These are phyloP conservation scores for Nomada flava DNA, from an alignment of 2,888 invertebrate genomes.

Conservation along the genomic window DNA sequence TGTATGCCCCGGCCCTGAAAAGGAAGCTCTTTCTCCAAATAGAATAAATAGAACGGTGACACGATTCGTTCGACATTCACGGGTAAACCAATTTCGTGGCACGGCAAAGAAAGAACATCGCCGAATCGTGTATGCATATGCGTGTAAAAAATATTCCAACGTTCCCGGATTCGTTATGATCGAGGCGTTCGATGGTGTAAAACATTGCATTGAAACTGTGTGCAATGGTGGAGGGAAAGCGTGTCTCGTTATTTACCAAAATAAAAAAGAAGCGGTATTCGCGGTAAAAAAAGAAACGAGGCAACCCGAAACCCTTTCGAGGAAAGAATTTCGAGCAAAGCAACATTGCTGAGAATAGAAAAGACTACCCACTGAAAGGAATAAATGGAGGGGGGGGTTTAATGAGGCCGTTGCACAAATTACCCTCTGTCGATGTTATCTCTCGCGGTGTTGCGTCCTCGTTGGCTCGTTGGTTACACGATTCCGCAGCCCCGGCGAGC, in stretches of 20 bases:
- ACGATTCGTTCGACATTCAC: not conserved
- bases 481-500: conserved; percentile 26
- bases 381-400: conserved; percentile 22
- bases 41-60: not conserved
- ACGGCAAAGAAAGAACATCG: not conserved
- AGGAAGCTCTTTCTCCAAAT: conserved; percentile 5
- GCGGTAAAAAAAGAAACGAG: not conserved
- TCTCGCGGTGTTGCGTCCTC: conserved; percentile 50
- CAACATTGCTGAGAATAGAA: not conserved
- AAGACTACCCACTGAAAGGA: conserved; percentile 1
- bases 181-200: not conserved
- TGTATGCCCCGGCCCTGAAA: not conserved
- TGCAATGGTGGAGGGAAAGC: not conserved
- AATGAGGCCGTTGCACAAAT: conserved; percentile 69
- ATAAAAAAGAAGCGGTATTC: not conserved
- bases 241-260: conserved; percentile 17
- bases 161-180: not conserved
- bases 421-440: conserved; percentile 56
- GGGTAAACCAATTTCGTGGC: not conserved
- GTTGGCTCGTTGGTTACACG: conserved; percentile 61
- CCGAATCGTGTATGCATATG: not conserved
- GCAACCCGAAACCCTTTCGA: not conserved
- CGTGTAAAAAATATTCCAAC: not conserved
- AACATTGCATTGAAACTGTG: conserved; percentile 3
- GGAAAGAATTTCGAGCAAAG: not conserved